phyloP scores from a whole-genome alignment of 2,888 invertebrate species.

The Xylocampa areola region DNA sequence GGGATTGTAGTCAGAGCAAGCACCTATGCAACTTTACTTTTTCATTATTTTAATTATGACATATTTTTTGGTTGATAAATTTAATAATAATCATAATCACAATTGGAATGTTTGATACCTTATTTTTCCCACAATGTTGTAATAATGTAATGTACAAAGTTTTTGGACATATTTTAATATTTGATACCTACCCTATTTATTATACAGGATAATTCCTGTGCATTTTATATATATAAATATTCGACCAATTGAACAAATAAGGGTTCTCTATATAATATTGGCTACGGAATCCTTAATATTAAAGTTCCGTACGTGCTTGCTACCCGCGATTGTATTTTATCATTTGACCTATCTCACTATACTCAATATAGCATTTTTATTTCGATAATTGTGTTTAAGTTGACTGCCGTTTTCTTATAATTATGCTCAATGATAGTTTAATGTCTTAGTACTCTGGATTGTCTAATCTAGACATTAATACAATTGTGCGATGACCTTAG shows the following conservation, averaged over 20 bases:
- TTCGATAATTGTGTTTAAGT: conserved; percentile 75
- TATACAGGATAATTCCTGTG: conserved; percentile 42
- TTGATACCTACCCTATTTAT: conserved; percentile 54
- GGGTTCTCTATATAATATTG: conserved; percentile 45
- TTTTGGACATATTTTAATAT: conserved; percentile 54
- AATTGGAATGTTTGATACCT: conserved; percentile 32
- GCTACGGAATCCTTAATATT: conserved; percentile 34
- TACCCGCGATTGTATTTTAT: conserved; percentile 63
- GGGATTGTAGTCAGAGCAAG: conserved; percentile 56
- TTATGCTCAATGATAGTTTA: conserved; percentile 88
- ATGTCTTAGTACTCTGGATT: conserved; percentile 69
- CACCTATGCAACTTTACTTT: conserved; percentile 54
- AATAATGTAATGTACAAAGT: conserved; percentile 50
- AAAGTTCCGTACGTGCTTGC: conserved; percentile 59
- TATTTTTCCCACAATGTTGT: conserved; percentile 23
- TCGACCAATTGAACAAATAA: conserved; percentile 48
- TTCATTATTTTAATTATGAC: conserved; percentile 1
- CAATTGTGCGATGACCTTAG: conserved; percentile 79
- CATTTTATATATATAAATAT: conserved; percentile 45
- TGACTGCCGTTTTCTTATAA: conserved; percentile 86
- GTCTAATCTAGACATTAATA: conserved; percentile 71
- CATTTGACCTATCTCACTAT: conserved; percentile 79
- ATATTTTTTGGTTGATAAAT: no score
- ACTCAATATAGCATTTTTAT: conserved; percentile 86
- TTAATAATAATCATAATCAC: conserved; percentile 18